Percentiles rank a stretch among this genome's conserved stretches.
Evolutionary conservation across 2,797 vertebrate species (phyloP).

Genomic region (Crax fasciolata): DNA sequence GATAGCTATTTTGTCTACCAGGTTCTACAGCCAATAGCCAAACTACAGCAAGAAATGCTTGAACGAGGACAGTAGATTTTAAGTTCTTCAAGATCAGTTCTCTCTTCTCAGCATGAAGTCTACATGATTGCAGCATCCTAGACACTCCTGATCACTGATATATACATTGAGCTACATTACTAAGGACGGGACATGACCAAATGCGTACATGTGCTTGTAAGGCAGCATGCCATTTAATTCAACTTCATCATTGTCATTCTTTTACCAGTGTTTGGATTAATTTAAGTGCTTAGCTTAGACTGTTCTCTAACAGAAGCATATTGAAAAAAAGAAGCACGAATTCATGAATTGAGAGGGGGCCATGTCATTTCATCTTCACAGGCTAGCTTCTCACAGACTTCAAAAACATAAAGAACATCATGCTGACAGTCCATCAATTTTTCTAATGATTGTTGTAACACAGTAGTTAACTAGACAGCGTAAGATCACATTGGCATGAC

Average conservation of each 20-base stretch:
- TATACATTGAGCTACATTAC: background rate
- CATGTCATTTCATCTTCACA: too few species aligned
- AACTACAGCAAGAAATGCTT: background rate
- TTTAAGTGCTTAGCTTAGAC: background rate
- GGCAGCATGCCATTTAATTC: background rate
- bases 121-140: background rate
- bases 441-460: background rate
- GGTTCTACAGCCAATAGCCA: background rate
- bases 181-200: background rate
- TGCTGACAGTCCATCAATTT: background rate
- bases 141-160: background rate
- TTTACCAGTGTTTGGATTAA: background rate
- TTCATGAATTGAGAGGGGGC: background rate
- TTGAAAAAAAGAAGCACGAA: background rate
- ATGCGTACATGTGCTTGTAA: background rate
- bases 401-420: background rate
- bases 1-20: background rate
- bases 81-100: background rate
- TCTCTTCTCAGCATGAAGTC: background rate
- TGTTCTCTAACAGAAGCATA: background rate
- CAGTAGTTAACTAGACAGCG: background rate
- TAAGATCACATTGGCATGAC: background rate
- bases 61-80: background rate
- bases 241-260: rapidly evolving
- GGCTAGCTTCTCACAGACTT: background rate